Evolutionary conservation across 2,888 invertebrate species (phyloP).

Genomic region (Drosophila eohydei): DNA sequence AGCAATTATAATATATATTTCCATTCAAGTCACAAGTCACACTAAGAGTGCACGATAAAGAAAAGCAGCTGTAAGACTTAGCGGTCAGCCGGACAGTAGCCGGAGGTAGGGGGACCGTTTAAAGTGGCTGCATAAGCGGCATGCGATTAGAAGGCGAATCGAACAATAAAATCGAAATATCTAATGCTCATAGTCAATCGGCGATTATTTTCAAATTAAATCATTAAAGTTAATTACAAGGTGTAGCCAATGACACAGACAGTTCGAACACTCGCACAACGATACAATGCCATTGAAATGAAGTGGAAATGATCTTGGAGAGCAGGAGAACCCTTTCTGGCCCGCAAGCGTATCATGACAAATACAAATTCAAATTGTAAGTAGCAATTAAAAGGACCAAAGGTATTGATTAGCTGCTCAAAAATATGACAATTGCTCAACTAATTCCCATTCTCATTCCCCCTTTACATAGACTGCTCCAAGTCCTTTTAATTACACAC

Average conservation of each 20-base stretch:
- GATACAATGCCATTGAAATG: neutral
- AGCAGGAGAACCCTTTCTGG: slow-evolving; percentile 9
- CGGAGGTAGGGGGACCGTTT: neutral
- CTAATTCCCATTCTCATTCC: neutral
- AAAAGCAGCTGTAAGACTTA: neutral
- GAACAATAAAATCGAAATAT: slow-evolving; percentile 52
- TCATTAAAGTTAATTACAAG: slow-evolving; percentile 69
- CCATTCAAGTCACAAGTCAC: neutral
- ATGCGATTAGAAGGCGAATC: slow-evolving; percentile 42
- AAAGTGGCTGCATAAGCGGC: slow-evolving; percentile 25
- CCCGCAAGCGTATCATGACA: slow-evolving; percentile 3
- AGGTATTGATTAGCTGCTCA: slow-evolving; percentile 2
- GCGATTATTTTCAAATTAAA: slow-evolving; percentile 73
- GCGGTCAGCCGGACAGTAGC: neutral
- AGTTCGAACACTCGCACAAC: slow-evolving; percentile 10
- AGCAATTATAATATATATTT: neutral
- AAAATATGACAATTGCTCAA: neutral
- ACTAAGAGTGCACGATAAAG: slow-evolving; percentile 2
- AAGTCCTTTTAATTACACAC: neutral
- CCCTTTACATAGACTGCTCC: neutral
- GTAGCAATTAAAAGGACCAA: neutral
- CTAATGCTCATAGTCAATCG: slow-evolving; percentile 55
- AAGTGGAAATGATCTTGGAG: neutral
- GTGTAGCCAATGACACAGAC: slow-evolving; percentile 29
- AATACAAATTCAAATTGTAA: neutral